These are phyloP conservation scores for Motacilla tschutschensis DNA, from an alignment of 2,113 vertebrate species.

Conservation along the genomic window DNA sequence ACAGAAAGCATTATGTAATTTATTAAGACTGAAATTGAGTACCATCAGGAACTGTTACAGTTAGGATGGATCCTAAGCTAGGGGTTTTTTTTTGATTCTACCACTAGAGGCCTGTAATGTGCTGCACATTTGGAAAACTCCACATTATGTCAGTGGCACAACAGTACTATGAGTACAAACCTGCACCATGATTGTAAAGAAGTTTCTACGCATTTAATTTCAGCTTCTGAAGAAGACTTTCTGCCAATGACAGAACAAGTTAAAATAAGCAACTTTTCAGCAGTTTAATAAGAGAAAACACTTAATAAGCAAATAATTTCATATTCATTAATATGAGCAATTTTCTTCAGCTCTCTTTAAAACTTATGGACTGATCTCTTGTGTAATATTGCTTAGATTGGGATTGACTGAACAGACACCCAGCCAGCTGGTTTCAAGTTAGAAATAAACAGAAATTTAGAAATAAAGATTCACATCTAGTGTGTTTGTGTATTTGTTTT, in stretches of 20 bases:
- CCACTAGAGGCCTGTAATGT: slow-evolving; percentile 64
- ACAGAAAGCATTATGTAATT: not conserved
- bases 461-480: not conserved
- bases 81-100: not conserved
- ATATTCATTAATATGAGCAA: not conserved
- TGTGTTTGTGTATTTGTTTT: not conserved
- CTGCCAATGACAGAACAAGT: not conserved
- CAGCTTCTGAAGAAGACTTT: not conserved
- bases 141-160: not conserved
- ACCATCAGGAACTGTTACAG: not conserved
- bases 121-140: not conserved
- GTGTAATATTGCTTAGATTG: not conserved
- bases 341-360: not conserved
- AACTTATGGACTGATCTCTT: not conserved
- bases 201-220: not conserved
- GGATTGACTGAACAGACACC: not conserved
- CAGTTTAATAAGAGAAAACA: not conserved
- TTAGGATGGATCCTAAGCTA: not conserved
- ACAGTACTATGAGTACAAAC: not conserved
- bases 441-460: not conserved
- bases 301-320: not conserved
- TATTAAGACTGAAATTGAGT: not conserved
- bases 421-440: not conserved
- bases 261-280: not conserved
- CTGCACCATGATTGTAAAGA: not conserved